Conservation (phyloP, 2,888 invertebrate species). For the Cerastis leucographa region DNA sequence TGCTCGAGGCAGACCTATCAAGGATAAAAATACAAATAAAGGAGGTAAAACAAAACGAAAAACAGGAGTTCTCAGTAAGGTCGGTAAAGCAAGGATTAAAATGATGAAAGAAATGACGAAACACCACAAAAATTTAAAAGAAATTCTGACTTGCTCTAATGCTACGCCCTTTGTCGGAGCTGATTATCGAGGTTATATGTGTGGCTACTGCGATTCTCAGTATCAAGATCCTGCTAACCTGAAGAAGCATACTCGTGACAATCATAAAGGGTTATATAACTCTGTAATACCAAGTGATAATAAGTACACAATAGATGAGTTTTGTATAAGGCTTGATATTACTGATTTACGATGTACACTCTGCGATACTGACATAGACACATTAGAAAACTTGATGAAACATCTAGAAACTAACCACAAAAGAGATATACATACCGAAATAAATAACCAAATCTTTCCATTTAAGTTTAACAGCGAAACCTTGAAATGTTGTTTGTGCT, state of each 20-base stretch:
- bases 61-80: neutral
- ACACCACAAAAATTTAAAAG: conserved; percentile 30
- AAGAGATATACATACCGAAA: conserved; percentile 31
- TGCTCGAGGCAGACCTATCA: conserved; percentile 14
- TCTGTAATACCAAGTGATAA: neutral
- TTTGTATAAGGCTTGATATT: conserved; percentile 29
- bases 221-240: conserved; percentile 67
- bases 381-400: conserved; percentile 39
- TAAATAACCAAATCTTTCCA: conserved; percentile 77
- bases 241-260: conserved; percentile 69
- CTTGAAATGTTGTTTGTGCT: conserved; percentile 75
- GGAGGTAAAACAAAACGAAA: neutral
- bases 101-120: conserved; percentile 19
- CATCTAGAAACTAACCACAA: conserved; percentile 58
- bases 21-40: neutral
- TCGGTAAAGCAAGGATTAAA: neutral
- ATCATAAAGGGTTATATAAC: conserved; percentile 52
- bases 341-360: conserved; percentile 38
- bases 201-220: conserved; percentile 69
- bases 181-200: conserved; percentile 69
- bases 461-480: conserved; percentile 75
- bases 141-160: conserved; percentile 62
- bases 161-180: conserved; percentile 72
- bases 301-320: neutral
- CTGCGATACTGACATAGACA: conserved; percentile 23